Evolutionary conservation across 64 coral and sea anemone genomes (phyloP).

Genomic region (Cladopsammia gracilis): DNA sequence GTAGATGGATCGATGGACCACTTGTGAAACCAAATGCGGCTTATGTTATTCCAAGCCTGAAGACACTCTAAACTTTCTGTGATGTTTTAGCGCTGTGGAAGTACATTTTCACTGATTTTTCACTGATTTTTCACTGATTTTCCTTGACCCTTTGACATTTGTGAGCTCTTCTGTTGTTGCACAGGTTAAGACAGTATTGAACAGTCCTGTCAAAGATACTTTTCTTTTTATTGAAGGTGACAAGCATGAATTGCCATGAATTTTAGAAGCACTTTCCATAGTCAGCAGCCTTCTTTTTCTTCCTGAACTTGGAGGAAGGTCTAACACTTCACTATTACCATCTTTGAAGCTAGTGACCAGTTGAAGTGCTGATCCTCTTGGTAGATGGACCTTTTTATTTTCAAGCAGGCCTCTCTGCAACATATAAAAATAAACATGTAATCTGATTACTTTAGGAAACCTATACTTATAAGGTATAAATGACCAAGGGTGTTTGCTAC

Average conservation of each 20-base stretch:
- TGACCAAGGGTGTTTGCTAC: slow-evolving; percentile 30
- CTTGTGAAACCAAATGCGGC: no score
- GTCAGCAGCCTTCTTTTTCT: slow-evolving; percentile 82
- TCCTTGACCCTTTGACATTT: slow-evolving; percentile 68
- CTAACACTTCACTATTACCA: slow-evolving; percentile 85
- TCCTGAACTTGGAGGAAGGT: slow-evolving; percentile 79
- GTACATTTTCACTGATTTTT: no score
- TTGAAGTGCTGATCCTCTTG: slow-evolving; percentile 28
- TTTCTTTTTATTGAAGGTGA: slow-evolving; percentile 85
- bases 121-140: slow-evolving; percentile 32
- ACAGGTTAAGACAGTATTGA: slow-evolving; percentile 76
- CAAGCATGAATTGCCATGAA: slow-evolving; percentile 75
- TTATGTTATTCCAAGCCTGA: no score
- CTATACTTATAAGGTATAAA: slow-evolving; percentile 50
- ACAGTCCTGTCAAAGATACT: slow-evolving; percentile 73
- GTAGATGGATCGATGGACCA: no score
- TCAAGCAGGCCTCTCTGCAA: slow-evolving; percentile 80
- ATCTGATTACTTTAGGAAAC: slow-evolving; percentile 64
- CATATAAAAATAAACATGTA: slow-evolving; percentile 49
- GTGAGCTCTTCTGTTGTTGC: slow-evolving; percentile 56
- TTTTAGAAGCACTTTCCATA: slow-evolving; percentile 80
- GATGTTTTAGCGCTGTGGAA: no score
- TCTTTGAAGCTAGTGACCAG: slow-evolving; percentile 69
- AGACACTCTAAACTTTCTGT: no score
- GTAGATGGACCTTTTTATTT: slow-evolving; percentile 76